phyloP scores from a whole-genome alignment of 2,888 invertebrate genomes.

The Tipula confusa region DNA sequence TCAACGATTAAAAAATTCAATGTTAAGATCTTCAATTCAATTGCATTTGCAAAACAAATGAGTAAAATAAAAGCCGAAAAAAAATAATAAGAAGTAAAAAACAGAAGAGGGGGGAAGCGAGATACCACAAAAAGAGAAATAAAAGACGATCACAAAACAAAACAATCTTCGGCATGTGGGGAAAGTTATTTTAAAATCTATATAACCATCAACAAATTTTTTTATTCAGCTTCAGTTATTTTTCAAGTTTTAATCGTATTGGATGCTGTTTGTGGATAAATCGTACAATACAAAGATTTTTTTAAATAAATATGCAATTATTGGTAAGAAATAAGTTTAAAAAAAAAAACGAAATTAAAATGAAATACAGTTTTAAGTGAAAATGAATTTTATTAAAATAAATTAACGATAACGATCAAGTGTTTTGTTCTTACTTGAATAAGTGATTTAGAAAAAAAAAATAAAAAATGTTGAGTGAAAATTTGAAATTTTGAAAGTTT shows the following conservation, averaged over 20 bases:
- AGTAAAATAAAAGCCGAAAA: too few species aligned
- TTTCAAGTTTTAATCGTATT: neutral
- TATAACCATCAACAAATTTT: neutral
- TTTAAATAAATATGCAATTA: neutral
- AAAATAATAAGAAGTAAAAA: too few species aligned
- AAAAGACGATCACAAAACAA: too few species aligned
- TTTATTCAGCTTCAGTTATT: slow-evolving; percentile 9
- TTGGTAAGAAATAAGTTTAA: slow-evolving; percentile 15
- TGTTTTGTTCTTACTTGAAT: neutral
- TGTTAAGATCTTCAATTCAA: too few species aligned
- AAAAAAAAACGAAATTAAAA: too few species aligned
- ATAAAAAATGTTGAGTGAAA: neutral
- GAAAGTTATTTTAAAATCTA: neutral
- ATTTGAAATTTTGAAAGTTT: slow-evolving; percentile 3
- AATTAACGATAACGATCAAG: neutral
- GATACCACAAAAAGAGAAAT: too few species aligned
- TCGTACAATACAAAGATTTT: neutral
- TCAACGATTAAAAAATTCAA: too few species aligned
- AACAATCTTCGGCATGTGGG: too few species aligned
- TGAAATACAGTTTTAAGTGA: neutral
- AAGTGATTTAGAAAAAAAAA: neutral
- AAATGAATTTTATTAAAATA: neutral
- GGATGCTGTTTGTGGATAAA: neutral
- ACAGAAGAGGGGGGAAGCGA: too few species aligned
- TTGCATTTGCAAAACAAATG: too few species aligned